Conservation (phyloP, 2,888 invertebrate genomes). For the Conchocele bisecta region DNA sequence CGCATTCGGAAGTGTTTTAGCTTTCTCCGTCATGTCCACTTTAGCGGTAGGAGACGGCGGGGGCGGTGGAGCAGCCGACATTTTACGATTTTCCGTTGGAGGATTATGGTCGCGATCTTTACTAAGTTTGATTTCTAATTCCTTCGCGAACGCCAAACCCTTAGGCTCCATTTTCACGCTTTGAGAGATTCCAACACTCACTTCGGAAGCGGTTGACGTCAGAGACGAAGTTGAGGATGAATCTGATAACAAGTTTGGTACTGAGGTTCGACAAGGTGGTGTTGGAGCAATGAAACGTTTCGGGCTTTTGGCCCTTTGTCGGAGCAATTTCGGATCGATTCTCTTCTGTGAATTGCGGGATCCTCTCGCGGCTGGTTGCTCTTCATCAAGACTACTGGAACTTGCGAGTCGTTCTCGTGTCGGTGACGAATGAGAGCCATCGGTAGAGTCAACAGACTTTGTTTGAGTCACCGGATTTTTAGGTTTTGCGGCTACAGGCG, state of each 20-base stretch:
- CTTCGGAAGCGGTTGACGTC: constrained; percentile 28
- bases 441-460: constrained; percentile 14
- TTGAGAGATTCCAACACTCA: constrained; percentile 20
- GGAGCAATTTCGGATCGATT: constrained; percentile 56
- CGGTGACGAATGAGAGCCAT: neutral
- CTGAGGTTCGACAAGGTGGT: constrained; percentile 49
- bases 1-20: constrained; percentile 31
- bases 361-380: neutral
- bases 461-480: constrained; percentile 13
- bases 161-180: constrained; percentile 38
- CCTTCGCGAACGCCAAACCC: constrained; percentile 68
- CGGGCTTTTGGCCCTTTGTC: constrained; percentile 73
- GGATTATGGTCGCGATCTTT: constrained; percentile 39
- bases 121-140: constrained; percentile 70
- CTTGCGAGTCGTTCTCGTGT: constrained; percentile 18
- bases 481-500: constrained; percentile 55
- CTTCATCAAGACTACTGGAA: constrained; percentile 38
- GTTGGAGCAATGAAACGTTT: constrained; percentile 70
- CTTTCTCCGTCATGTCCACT: constrained; percentile 35
- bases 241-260: constrained; percentile 48
- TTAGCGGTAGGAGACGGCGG: constrained; percentile 41
- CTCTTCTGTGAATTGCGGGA: constrained; percentile 28
- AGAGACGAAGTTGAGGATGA: constrained; percentile 41
- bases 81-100: constrained; percentile 22
- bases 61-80: constrained; percentile 56